Evolutionary conservation across 2,797 vertebrate species (phyloP).

Genomic region (Somateria mollissima): DNA sequence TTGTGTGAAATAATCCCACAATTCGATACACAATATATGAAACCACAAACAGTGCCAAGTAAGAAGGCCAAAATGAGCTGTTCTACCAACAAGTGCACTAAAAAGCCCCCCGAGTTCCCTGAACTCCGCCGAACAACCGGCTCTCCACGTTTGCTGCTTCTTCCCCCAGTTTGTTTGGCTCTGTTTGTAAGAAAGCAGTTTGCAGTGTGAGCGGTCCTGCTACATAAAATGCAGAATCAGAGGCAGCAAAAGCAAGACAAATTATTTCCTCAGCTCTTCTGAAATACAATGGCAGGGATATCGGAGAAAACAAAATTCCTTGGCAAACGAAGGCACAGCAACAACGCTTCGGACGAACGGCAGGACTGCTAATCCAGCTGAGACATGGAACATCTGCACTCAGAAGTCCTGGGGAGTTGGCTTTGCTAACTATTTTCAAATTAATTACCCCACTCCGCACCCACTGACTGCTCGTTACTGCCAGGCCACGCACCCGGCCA

Average conservation of each 20-base stretch:
- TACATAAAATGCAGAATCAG: not conserved
- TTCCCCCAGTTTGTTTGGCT: not conserved
- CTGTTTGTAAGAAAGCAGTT: not conserved
- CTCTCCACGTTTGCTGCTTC: not conserved
- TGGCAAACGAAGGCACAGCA: not conserved
- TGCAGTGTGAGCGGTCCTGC: not conserved
- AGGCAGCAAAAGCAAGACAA: not conserved
- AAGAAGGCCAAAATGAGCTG: not conserved
- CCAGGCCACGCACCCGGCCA: fast-evolving
- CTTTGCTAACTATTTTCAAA: not conserved
- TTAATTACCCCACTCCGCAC: not conserved
- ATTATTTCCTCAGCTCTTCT: not conserved
- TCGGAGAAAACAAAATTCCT: not conserved
- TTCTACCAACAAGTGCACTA: not conserved
- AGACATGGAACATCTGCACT: not conserved
- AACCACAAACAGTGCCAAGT: not conserved
- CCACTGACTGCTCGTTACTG: not conserved
- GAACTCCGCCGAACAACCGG: not conserved
- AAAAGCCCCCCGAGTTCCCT: not conserved
- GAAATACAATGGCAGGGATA: not conserved
- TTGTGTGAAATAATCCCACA: not conserved
- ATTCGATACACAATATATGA: not conserved
- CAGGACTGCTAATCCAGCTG: not conserved
- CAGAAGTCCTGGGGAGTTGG: not conserved
- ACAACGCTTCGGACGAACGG: fast-evolving